Evolutionary conservation across 2,888 invertebrate genomes (phyloP).

Genomic region (Mesoligia furuncula): DNA sequence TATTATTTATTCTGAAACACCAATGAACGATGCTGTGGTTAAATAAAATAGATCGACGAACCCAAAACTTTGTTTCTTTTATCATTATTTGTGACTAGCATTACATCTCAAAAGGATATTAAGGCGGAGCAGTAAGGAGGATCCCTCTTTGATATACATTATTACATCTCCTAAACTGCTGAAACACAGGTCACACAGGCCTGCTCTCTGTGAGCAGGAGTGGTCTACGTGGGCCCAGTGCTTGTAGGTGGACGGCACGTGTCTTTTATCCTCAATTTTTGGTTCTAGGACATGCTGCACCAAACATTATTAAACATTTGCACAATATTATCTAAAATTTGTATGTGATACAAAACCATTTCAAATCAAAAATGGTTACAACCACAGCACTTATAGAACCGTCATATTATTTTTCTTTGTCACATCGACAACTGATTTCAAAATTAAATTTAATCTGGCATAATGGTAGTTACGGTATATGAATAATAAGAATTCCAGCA

Average conservation of each 20-base stretch:
- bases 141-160: neutral
- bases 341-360: neutral
- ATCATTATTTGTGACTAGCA: neutral
- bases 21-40: slow-evolving; percentile 74
- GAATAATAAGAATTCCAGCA: no score
- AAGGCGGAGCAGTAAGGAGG: neutral
- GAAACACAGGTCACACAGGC: no score
- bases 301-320: neutral
- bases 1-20: slow-evolving; percentile 69
- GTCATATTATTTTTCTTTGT: neutral
- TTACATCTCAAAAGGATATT: neutral
- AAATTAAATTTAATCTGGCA: neutral
- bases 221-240: neutral
- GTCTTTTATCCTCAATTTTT: neutral
- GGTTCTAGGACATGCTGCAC: no score
- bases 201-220: neutral
- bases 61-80: neutral
- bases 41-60: slow-evolving; percentile 62
- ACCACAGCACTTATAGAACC: neutral
- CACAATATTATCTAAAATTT: neutral
- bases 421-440: neutral
- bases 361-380: neutral
- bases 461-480: neutral
- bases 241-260: neutral
- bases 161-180: neutral